Base-by-base conservation (phyloP, 2,888 invertebrate species). In the Gnatocerus cornutus region DNA sequence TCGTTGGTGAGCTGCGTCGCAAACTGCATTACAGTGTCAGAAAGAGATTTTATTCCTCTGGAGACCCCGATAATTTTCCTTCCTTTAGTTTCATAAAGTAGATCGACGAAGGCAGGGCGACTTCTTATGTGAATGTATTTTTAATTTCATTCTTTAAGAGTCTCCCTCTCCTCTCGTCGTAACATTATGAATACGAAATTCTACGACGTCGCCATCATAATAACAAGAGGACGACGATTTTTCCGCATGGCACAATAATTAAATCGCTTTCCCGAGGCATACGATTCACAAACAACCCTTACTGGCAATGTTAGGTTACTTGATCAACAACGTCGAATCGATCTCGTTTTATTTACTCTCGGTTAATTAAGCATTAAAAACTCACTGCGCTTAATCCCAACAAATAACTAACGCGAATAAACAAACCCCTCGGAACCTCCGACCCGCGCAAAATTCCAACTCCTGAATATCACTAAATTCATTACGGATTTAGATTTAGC, bases 11-110 rank as follows among this genome's bases (percentile, higher is more conserved):
- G 30, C 16, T 7, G 48, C 69, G 71, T 56, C 71, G 71, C 72
- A 75, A 77, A 78, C 76, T 78, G 73, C 73, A 77, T 78, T 77
- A 77, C 72, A 63, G 73, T 73, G 68, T 74, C 76, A 72, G 73
- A 78, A 77, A 77, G 72, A 73, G 75, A 76, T 76, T 78, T 77
- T 76, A 77, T 79, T 76, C 73, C 77, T 74, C 75, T 13, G 53
- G 77, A 73, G 79, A 76, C 73, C 69, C 69, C 70, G 71, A 78
- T 77, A 77, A 77, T 78, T 77, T 76, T 74, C 71, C 74, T 76
- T 74, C 72, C 71, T 77, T 75, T 77, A 76, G 73, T 76, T 76
- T 75, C 56, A 72, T 73, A 71, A 73, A 69, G 71, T 68, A 71
- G 65, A 65, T 62, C 68, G 64, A 9, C 66, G 61, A 55, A 33